These are phyloP conservation scores for Datnioides undecimradiatus DNA, from an alignment of 2,113 vertebrate species.

Conservation along the genomic window DNA sequence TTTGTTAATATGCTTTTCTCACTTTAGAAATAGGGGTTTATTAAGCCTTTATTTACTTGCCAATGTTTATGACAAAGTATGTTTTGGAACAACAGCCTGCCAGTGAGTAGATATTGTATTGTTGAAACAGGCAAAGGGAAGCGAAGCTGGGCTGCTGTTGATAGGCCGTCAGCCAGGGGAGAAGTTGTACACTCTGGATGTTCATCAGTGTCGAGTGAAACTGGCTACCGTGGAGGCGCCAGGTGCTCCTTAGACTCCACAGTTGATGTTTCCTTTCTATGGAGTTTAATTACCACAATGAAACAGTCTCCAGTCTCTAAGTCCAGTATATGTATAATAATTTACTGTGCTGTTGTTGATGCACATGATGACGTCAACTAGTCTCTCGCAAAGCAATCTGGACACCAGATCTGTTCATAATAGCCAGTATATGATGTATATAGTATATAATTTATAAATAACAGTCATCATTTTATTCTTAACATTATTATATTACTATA, in stretches of 20 bases:
- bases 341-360: background rate
- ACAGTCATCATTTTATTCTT: background rate
- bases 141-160: conserved; percentile 62
- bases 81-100: conserved; percentile 51
- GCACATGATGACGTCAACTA: background rate
- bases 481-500: background rate
- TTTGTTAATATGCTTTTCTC: conserved; percentile 38
- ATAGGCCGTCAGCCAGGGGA: conserved; percentile 69
- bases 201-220: conserved; percentile 44
- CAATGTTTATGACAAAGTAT: conserved; percentile 37
- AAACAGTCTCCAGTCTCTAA: background rate
- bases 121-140: conserved; percentile 68
- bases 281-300: conserved; percentile 23
- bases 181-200: conserved; percentile 42
- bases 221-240: conserved; percentile 26
- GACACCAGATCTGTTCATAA: background rate
- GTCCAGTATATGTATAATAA: background rate
- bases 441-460: background rate
- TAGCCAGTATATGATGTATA: background rate
- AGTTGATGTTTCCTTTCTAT: background rate
- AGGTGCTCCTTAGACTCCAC: conserved; percentile 23
- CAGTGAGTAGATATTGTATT: conserved; percentile 58
- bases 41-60: conserved; percentile 55
- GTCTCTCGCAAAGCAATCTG: background rate
- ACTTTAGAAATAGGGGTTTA: conserved; percentile 30